These are phyloP conservation scores for Pegoplata infirma DNA, from an alignment of 2,888 invertebrate genomes.

Conservation along the genomic window DNA sequence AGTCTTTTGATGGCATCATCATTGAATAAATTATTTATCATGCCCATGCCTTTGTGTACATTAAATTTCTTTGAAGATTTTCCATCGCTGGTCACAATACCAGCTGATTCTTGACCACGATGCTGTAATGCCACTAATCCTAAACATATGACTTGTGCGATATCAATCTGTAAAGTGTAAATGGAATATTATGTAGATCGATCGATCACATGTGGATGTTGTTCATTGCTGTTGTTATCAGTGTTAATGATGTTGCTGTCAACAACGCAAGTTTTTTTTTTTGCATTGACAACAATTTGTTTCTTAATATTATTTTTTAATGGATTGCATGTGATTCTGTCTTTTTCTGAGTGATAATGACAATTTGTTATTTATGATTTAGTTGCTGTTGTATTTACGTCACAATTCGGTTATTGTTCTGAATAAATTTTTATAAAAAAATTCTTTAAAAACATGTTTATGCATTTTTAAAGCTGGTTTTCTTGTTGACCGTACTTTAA, in stretches of 20 bases:
- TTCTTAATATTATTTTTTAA: background rate
- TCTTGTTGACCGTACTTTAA: too few species aligned
- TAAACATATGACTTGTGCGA: constrained; percentile 93
- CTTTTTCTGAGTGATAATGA: constrained; percentile 3
- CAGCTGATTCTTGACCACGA: constrained; percentile 99
- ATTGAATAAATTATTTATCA: constrained; percentile 95
- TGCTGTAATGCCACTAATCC: constrained; percentile 96
- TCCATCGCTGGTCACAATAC: constrained; percentile 96
- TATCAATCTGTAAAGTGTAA: constrained; percentile 92
- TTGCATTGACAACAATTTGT: constrained; percentile 32
- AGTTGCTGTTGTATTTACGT: background rate
- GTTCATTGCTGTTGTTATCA: too few species aligned
- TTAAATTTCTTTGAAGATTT: constrained; percentile 89
- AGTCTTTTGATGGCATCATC: constrained; percentile 92
- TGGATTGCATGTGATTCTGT: constrained; percentile 4
- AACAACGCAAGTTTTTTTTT: too few species aligned
- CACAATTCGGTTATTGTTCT: background rate
- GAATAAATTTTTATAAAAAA: background rate
- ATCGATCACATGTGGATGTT: too few species aligned
- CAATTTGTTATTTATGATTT: background rate
- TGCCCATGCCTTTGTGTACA: constrained; percentile 95
- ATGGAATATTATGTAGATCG: too few species aligned
- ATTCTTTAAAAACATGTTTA: background rate
- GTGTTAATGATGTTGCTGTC: too few species aligned
- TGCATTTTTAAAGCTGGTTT: background rate